phyloP scores from a whole-genome alignment of 2,113 vertebrate genomes.

The Rhinichthys klamathensis region DNA sequence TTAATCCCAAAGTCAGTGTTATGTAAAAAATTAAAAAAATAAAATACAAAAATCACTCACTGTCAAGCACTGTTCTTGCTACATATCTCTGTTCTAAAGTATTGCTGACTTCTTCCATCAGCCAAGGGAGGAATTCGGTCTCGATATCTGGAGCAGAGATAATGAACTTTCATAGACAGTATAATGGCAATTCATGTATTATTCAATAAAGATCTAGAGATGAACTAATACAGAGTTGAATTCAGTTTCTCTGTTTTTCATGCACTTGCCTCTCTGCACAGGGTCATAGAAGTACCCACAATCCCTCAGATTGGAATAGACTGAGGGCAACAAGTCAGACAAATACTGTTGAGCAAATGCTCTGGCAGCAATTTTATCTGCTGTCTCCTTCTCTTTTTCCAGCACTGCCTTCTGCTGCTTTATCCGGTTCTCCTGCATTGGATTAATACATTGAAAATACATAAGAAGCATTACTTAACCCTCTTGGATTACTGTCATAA shows the following conservation, averaged over 20 bases:
- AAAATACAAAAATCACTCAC: slow-evolving; percentile 74
- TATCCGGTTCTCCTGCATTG: slow-evolving; percentile 80
- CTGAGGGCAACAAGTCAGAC: slow-evolving; percentile 83
- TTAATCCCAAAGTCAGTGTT: background rate
- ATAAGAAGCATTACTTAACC: background rate
- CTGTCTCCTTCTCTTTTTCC: slow-evolving; percentile 76
- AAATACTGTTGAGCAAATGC: slow-evolving; percentile 83
- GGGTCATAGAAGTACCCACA: slow-evolving; percentile 91
- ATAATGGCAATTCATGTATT: background rate
- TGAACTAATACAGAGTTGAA: background rate
- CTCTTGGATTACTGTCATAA: background rate
- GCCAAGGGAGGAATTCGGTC: slow-evolving; percentile 85
- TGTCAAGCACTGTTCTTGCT: slow-evolving; percentile 83
- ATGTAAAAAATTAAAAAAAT: background rate
- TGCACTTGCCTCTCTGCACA: slow-evolving; percentile 82
- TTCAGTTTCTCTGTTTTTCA: background rate
- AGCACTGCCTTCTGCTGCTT: slow-evolving; percentile 78
- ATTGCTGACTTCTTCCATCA: slow-evolving; percentile 82
- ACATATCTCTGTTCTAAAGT: slow-evolving; percentile 74
- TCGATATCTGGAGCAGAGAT: slow-evolving; percentile 83
- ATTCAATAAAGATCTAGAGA: background rate
- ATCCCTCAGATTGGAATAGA: slow-evolving; percentile 80
- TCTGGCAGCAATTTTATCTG: slow-evolving; percentile 86
- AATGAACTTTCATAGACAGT: background rate
- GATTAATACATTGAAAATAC: background rate